phyloP scores from a whole-genome alignment of 1,140 invertebrate species.

The Diachasmimorpha longicaudata region DNA sequence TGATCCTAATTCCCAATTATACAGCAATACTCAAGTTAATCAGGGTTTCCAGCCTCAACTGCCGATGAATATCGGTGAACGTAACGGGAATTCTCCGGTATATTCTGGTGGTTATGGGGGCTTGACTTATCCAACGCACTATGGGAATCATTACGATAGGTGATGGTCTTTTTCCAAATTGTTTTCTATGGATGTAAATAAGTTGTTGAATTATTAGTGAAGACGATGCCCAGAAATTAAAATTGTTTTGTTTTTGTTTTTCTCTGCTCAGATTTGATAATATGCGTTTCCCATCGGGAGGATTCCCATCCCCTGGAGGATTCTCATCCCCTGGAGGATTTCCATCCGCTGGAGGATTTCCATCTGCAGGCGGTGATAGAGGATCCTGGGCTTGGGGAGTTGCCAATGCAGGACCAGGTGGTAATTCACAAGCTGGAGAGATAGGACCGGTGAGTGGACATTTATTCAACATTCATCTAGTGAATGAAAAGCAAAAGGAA shows the following conservation, averaged over 20 bases:
- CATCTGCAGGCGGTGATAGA: neutral
- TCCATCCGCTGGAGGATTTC: neutral
- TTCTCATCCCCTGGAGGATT: neutral
- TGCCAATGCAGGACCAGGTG: constrained; percentile 44
- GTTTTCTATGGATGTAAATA: neutral
- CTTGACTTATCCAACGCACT: neutral
- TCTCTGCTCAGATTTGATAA: neutral
- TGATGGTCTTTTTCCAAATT: constrained; percentile 20
- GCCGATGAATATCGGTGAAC: neutral
- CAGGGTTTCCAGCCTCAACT: neutral
- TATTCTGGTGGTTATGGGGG: neutral
- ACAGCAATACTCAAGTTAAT: constrained; percentile 21
- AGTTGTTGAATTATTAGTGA: too few species aligned
- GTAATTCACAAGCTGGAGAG: constrained; percentile 43
- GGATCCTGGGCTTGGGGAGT: constrained; percentile 15
- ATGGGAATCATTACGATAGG: neutral
- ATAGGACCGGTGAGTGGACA: constrained; percentile 46
- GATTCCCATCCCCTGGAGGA: neutral
- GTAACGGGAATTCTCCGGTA: neutral
- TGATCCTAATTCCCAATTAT: constrained; percentile 29
- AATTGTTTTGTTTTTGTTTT: too few species aligned
- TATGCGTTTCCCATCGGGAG: neutral
- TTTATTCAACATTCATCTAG: neutral
- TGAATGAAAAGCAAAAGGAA: neutral
- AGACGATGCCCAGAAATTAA: too few species aligned